Conservation (phyloP, 1,140 invertebrate species). For the Drosophila kurseongensis region DNA sequence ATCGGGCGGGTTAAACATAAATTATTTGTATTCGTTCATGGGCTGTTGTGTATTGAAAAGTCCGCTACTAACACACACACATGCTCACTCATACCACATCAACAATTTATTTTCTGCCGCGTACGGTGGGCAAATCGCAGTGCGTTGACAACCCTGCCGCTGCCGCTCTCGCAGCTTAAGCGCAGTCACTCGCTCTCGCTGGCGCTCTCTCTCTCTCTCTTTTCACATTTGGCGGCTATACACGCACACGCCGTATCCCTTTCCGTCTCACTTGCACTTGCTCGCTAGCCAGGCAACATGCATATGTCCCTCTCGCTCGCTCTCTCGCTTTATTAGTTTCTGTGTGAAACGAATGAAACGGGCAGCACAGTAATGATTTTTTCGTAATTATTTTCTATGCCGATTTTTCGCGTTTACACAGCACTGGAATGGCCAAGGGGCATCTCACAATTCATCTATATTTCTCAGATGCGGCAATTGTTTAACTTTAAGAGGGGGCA, state of each 20-base stretch:
- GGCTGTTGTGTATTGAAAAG: slow-evolving; percentile 70
- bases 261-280: slow-evolving; percentile 74
- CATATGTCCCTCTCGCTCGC: slow-evolving; percentile 54
- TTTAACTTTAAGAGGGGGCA: slow-evolving; percentile 26
- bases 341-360: slow-evolving; percentile 62
- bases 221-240: slow-evolving; percentile 72
- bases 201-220: slow-evolving; percentile 33
- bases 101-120: slow-evolving; percentile 56
- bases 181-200: slow-evolving; percentile 28
- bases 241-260: slow-evolving; percentile 68
- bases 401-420: slow-evolving; percentile 56
- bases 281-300: slow-evolving; percentile 21
- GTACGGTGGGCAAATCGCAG: slow-evolving; percentile 52
- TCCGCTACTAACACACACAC: slow-evolving; percentile 55
- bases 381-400: slow-evolving; percentile 64
- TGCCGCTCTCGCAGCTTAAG: slow-evolving; percentile 13
- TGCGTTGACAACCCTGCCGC: slow-evolving; percentile 65
- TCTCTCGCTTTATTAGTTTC: slow-evolving; percentile 70
- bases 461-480: slow-evolving; percentile 41
- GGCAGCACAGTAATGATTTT: slow-evolving; percentile 73
- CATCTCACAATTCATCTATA: slow-evolving; percentile 34
- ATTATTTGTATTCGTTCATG: slow-evolving; percentile 67
- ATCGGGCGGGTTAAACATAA: slow-evolving; percentile 41
- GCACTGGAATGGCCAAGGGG: slow-evolving; percentile 20
- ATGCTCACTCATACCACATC: slow-evolving; percentile 43